These are phyloP conservation scores for Bolborhynchus lineola DNA, from an alignment of 2,113 vertebrate species.

Conservation along the genomic window DNA sequence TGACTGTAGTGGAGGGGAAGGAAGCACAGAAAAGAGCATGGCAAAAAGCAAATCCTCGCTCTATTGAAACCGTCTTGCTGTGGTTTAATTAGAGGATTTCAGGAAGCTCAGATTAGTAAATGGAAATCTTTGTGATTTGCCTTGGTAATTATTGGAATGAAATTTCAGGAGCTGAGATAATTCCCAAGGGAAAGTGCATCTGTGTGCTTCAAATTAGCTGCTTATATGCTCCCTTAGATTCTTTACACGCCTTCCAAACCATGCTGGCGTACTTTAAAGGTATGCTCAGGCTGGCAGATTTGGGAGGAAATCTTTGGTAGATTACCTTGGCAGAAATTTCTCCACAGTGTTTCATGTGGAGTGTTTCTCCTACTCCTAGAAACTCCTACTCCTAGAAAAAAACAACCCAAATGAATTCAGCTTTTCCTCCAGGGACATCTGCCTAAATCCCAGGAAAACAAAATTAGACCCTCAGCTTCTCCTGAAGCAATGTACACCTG, in stretches of 20 bases:
- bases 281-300: slow-evolving; percentile 20
- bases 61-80: not conserved
- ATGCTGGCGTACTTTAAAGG: slow-evolving; percentile 14
- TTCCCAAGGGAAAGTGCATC: slow-evolving; percentile 21
- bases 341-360: not conserved
- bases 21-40: not conserved
- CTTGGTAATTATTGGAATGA: slow-evolving; percentile 46
- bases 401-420: not conserved
- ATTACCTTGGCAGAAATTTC: not conserved
- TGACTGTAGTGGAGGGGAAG: not conserved
- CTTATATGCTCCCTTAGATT: slow-evolving; percentile 48
- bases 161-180: slow-evolving; percentile 33
- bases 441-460: not conserved
- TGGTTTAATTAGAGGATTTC: slow-evolving; percentile 41
- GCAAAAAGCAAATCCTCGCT: not conserved
- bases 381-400: not conserved
- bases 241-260: slow-evolving; percentile 41
- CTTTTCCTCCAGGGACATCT: not conserved
- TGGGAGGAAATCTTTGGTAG: not conserved
- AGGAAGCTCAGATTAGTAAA: slow-evolving; percentile 45
- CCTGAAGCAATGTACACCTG: not conserved
- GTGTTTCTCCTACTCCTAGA: not conserved
- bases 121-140: slow-evolving; percentile 52
- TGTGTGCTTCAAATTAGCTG: slow-evolving; percentile 51
- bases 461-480: not conserved